A percentile compares a stretch with the other conserved stretches of the same genome.
Conservation (phyloP, 2,888 invertebrate genomes). For the Microctonus hyperodae region DNA sequence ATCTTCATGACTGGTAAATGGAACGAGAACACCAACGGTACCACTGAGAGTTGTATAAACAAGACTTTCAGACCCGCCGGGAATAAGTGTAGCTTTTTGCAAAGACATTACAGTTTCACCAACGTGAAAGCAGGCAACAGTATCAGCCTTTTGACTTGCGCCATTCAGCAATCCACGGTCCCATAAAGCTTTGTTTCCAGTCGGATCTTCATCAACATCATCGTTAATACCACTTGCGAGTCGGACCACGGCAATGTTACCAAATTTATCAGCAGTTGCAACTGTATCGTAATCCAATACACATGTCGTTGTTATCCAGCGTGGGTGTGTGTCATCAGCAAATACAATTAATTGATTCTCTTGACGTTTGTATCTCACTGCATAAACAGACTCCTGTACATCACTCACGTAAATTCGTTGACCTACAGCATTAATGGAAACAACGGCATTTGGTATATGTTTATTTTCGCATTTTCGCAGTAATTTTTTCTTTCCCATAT, state of each 20-base stretch:
- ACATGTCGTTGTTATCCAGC: conserved; percentile 93
- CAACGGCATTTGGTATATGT: conserved; percentile 95
- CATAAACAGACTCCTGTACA: conserved; percentile 96
- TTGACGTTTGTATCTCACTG: conserved; percentile 90
- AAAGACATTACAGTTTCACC: conserved; percentile 97
- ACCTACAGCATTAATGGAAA: conserved; percentile 92
- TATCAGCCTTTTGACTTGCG: conserved; percentile 96
- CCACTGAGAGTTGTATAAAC: conserved; percentile 97
- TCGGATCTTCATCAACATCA: conserved; percentile 99
- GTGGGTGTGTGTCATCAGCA: conserved; percentile 97
- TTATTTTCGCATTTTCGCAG: conserved; percentile 98
- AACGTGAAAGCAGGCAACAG: conserved; percentile 91
- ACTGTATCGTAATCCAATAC: conserved; percentile 96
- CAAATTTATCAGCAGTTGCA: conserved; percentile 97
- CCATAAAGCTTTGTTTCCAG: conserved; percentile 98
- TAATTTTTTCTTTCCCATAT: conserved; percentile 95
- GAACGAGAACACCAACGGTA: conserved; percentile 90
- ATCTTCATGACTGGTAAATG: conserved; percentile 95
- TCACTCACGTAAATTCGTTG: conserved; percentile 95
- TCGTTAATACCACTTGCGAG: conserved; percentile 91
- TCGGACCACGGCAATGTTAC: conserved; percentile 88
- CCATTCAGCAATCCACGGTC: conserved; percentile 91
- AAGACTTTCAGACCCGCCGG: conserved; percentile 95
- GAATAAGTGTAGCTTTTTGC: conserved; percentile 94
- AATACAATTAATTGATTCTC: conserved; percentile 99